Evolutionary conservation across 1,140 invertebrate species (phyloP), one percentile per base, ranked within the genome.

Genomic region (Drosophila azteca): DNA sequence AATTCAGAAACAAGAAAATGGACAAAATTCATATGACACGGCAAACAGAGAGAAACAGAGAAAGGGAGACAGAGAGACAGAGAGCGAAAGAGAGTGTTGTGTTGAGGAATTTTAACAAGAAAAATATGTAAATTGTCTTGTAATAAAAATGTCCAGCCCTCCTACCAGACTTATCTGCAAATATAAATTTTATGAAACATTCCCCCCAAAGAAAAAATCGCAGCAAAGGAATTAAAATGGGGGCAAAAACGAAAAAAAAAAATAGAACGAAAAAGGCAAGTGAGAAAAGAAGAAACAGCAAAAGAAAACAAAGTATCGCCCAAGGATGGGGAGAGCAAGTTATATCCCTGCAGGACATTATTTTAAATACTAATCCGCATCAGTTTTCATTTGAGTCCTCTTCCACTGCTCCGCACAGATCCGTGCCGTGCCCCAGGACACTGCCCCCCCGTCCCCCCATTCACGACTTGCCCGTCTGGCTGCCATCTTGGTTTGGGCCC

Each of bases 361-460:
- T 90, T 90, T 90, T 90, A 90, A 90, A 90, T 88, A 90, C 88
- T 90, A 90, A 90, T 90, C 88, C 88, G 88, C 88, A 90, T 85
- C 88, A 90, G 88, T 90, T 90, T 90, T 90, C 83, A 90, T 90
- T 90, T 90, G 79, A 83, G 75, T 80, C 17, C 20, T 26, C 26
- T 17, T 13, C 22, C 48, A 15, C 43, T 11, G 52, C 9, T 41
- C 22, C 43, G 24, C 39, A 6, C 22, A 49, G 50, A 45, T 53
- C 15, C 15, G 35, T 51, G 9, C 43, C 24, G 22, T 2, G 22
- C n/a, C 50, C 48, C 13, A 20, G n/a, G 31, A 31, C 17, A 54
- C 49, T 49, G 17, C 55, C 55, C 46, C 13, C 6, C 53, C 49
- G 75, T 68, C 64, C 55, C 73, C 57, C 63, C 43, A 58, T 81